phyloP scores from a whole-genome alignment of 2,797 vertebrate species.

The Gila robusta region DNA sequence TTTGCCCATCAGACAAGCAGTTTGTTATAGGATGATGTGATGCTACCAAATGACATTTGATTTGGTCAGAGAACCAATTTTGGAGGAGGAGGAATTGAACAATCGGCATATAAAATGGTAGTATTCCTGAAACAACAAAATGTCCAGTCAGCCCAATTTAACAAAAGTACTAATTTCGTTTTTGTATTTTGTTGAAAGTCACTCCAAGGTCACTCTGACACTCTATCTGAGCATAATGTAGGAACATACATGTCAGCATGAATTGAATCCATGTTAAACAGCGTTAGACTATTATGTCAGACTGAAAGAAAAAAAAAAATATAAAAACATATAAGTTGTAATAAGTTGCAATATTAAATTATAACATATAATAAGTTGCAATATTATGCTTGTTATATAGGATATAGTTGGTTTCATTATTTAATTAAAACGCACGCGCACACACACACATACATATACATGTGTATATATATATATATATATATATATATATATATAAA shows the following conservation, averaged over 20 bases:
- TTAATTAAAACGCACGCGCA: too few relatives aligned
- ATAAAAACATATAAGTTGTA: too few relatives aligned
- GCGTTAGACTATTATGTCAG: too few relatives aligned
- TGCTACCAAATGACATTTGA: conserved; percentile 13
- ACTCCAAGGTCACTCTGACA: not conserved
- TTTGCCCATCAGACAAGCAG: not conserved
- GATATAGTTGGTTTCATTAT: too few relatives aligned
- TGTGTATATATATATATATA: too few relatives aligned
- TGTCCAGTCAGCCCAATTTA: not conserved
- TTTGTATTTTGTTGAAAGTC: not conserved
- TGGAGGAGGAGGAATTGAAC: not conserved
- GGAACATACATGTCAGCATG: not conserved
- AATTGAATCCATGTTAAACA: too few relatives aligned
- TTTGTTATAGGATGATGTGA: conserved; percentile 17
- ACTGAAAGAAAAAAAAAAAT: too few relatives aligned
- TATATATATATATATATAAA: too few relatives aligned
- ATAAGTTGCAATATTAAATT: too few relatives aligned
- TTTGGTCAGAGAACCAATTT: conserved; percentile 10
- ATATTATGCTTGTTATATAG: too few relatives aligned
- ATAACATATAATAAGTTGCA: too few relatives aligned
- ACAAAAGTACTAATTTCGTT: not conserved
- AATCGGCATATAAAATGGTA: not conserved
- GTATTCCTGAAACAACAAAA: not conserved
- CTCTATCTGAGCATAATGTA: not conserved
- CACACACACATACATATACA: too few relatives aligned